Evolutionary conservation across 2,113 vertebrate species (phyloP), one percentile per base, ranked within the genome.

Genomic region (Carassius carassius): DNA sequence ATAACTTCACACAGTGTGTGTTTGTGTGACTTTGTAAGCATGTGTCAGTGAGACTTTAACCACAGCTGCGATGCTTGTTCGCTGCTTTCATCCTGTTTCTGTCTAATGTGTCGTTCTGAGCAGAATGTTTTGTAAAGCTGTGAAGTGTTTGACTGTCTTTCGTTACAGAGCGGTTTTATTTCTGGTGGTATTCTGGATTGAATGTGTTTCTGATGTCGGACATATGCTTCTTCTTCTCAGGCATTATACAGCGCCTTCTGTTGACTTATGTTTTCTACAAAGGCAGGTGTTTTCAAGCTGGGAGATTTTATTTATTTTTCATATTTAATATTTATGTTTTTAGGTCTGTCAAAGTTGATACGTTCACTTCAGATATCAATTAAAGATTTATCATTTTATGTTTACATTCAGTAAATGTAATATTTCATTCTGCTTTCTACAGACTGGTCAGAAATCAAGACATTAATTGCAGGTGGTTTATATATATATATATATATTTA

Each of bases 1-100:
- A 23, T 6, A 21, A 16, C 54, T 78, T 78, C 76, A 78, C 76
- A 63, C 58, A 7, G 0, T 1, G 12, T 58, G 70, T 16, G 82
- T 63, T 7, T 72, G 54, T 86, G 86, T 67, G 77, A 25, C 14
- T 79, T 7, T 70, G 74, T 69, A 56, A 17, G 67, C n/a, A 6
- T 81, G 79, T 25, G 54, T 54, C 7, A 16, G 86, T 81, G 60
- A 25, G 69, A 69, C 4, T 75, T 76, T 17, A 14, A 0, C 76
- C 21, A 73, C 70, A 73, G 3, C 21, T 14, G 19, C 12, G 35
- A 72, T 0, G 1, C 69, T 41, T 1, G 3, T 41, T 62, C 2
- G 51, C 25, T 44, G 6, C 35, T 47, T 73, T 73, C 70, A 73
- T 47, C 37, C 70, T 47, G 70, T 73, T 73, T 73, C 70, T 47